Evolutionary conservation across 2,113 vertebrate species (phyloP).

Genomic region (Charina bottae): DNA sequence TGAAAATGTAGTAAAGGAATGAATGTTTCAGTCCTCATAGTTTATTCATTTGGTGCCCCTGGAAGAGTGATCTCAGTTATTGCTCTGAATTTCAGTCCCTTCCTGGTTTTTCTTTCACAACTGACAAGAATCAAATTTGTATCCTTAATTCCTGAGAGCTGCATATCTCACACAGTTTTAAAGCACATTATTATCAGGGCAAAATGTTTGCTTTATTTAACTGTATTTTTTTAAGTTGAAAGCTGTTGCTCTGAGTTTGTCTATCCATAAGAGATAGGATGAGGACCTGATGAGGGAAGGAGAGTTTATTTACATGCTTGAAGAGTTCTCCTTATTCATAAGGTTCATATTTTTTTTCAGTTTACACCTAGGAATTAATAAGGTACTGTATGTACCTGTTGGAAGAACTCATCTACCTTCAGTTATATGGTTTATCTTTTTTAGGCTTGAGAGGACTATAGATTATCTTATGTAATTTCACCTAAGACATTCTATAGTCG

Average conservation of each 20-base stretch:
- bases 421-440: not conserved
- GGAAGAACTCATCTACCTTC: not conserved
- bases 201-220: not conserved
- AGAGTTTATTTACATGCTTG: not conserved
- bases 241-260: not conserved
- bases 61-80: conserved; percentile 8
- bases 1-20: not conserved
- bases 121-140: conserved; percentile 40
- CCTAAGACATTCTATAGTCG: not conserved
- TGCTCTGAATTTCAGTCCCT: conserved; percentile 36
- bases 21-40: conserved; percentile 34
- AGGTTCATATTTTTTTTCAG: not conserved
- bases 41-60: conserved; percentile 44
- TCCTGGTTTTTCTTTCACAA: conserved; percentile 57
- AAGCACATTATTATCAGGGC: not conserved
- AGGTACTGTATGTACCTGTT: not conserved
- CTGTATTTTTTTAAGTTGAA: not conserved
- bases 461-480: not conserved
- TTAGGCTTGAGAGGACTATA: not conserved
- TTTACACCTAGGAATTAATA: not conserved
- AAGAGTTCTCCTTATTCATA: not conserved
- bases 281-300: not conserved
- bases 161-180: not conserved
- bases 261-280: not conserved
- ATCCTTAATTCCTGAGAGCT: conserved; percentile 46